Evolutionary conservation across 2,888 invertebrate genomes (phyloP), one percentile per base, ranked within the genome.

Genomic region (Drosophila borealis): DNA sequence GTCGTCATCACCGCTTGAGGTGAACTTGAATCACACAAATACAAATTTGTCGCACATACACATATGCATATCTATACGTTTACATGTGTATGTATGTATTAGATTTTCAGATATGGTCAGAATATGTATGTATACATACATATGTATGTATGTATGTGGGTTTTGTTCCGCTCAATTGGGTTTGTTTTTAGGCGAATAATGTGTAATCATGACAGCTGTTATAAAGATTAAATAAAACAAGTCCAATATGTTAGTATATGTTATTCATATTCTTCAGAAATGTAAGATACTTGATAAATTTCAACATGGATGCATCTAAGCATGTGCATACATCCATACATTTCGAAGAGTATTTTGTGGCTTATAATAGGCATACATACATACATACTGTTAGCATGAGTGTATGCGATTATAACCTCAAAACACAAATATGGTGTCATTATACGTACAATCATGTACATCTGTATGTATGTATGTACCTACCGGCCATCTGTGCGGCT

Each of bases 401-500:
- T 44, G 11, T 44, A 44, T 10, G 2, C 17, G 19, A 3, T 25
- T 55, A 37, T 55, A 45, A 55, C 55, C 55, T 55, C 45, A 55
- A 55, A 44, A 45, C 36, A 4, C 4, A 54, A 54, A 54, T 44
- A 17, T 25, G 4, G 41, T 5, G 13, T 45, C 14, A 39, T 17
- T n/a, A 34, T 21, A 21, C 8, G n/a, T n/a, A 50, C 17, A 34
- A 25, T 10, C 2, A 5, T 45, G 14, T 10, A 14, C 2, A 10
- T 34, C 2, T 2, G 9, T 10, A 14, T 4, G 17, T 34, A 4
- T 2, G 9, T 13, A 39, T n/a, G 2, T 11, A 34, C 13, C 4
- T 41, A 42, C 19, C 49, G 48, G 14, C 75, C 77, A 75, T 78
- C 78, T 78, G 70, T 70, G 49, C 67, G 45, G 50, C 48, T 49